These are phyloP conservation scores for Herpailurus yagouaroundi DNA, from an alignment of 2,113 vertebrate species.

Conservation along the genomic window DNA sequence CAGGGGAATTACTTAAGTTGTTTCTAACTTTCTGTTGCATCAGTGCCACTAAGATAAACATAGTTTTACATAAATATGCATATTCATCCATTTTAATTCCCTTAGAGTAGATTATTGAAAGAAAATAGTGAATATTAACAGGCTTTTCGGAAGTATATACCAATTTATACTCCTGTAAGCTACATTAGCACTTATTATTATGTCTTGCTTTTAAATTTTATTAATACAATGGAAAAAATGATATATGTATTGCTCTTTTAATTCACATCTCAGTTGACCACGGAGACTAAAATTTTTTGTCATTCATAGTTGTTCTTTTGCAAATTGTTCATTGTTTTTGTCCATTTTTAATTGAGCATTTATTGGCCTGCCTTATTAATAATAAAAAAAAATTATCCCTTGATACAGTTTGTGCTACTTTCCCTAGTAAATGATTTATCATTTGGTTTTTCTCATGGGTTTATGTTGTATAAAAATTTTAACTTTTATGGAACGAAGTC, in stretches of 20 bases:
- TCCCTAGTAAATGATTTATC: background rate
- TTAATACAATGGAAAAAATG: background rate
- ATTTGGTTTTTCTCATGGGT: background rate
- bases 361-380: constrained; percentile 1
- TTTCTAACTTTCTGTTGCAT: constrained; percentile 43
- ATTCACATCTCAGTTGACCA: constrained; percentile 29
- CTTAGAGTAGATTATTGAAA: background rate
- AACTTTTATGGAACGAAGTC: background rate
- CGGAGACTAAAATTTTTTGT: constrained; percentile 20
- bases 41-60: background rate
- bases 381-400: background rate
- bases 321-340: constrained; percentile 2
- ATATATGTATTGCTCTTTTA: background rate
- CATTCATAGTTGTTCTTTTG: background rate
- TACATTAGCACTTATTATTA: background rate
- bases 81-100: constrained; percentile 2
- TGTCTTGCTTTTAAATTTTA: constrained; percentile 10
- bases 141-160: background rate
- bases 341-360: constrained; percentile 6
- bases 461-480: constrained; percentile 2
- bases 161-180: background rate
- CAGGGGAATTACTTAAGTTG: background rate
- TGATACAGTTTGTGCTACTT: background rate
- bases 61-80: constrained; percentile 4
- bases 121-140: background rate